Percentiles rank a stretch among this genome's conserved stretches.
Evolutionary conservation across 2,888 invertebrate genomes (phyloP).

Genomic region (Tiliacea aurago): DNA sequence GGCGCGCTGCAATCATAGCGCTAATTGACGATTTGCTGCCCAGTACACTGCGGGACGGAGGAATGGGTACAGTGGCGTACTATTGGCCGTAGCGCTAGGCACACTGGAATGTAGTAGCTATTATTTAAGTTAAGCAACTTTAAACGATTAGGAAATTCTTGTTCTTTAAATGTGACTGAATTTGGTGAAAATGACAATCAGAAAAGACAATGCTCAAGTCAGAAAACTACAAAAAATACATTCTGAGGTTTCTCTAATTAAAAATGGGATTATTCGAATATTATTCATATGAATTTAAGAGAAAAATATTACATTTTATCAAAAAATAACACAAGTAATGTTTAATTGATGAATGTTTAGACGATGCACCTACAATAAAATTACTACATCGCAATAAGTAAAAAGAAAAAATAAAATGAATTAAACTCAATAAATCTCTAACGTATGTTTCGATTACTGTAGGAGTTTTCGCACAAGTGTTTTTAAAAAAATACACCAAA

Average conservation of each 20-base stretch:
- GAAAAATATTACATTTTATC: background rate
- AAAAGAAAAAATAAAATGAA: too few relatives aligned
- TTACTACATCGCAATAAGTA: too few relatives aligned
- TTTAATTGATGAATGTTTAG: too few relatives aligned
- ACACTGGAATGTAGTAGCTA: background rate
- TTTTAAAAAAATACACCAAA: too few relatives aligned
- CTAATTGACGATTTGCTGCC: slow-evolving; percentile 83
- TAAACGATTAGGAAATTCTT: background rate
- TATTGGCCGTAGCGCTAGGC: background rate
- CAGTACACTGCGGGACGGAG: slow-evolving; percentile 68
- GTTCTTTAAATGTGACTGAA: background rate
- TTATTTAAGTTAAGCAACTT: background rate
- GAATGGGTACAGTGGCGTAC: background rate
- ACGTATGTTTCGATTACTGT: too few relatives aligned
- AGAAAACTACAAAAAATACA: background rate
- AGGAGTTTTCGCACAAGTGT: too few relatives aligned
- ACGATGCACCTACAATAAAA: too few relatives aligned
- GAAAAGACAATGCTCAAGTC: background rate
- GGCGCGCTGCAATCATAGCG: slow-evolving; percentile 75
- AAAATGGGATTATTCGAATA: background rate
- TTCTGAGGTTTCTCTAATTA: background rate
- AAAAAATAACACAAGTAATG: too few relatives aligned
- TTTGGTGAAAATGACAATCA: background rate
- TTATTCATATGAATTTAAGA: background rate
- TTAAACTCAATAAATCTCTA: too few relatives aligned